These are phyloP conservation scores for Xestia rhomboidea DNA, from an alignment of 2,888 invertebrate species.

Conservation along the genomic window DNA sequence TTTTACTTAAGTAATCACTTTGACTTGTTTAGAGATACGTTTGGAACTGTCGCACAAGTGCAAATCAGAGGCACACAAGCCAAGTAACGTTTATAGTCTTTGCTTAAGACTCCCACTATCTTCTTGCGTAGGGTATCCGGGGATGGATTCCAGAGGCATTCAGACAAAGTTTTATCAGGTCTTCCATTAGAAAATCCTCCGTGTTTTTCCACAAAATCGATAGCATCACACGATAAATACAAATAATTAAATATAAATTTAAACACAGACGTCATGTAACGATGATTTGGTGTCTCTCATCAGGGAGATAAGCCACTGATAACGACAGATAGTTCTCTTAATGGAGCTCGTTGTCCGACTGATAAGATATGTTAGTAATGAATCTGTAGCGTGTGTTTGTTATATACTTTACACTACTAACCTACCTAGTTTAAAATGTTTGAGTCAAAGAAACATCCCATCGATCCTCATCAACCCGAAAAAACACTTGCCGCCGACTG, in stretches of 20 bases:
- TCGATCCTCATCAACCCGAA: background rate
- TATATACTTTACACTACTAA: conserved; percentile 5
- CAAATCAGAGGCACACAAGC: background rate
- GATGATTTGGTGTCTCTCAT: conserved; percentile 80
- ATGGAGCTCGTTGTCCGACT: conserved; percentile 78
- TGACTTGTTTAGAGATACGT: too few species aligned
- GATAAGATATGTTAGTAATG: conserved; percentile 84
- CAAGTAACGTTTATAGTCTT: background rate
- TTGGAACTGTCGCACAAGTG: background rate
- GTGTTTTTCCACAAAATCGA: conserved; percentile 62
- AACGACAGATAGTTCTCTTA: conserved; percentile 79
- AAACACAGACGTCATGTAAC: conserved; percentile 73
- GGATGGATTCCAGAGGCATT: background rate
- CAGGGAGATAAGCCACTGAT: conserved; percentile 80
- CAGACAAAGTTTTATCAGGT: background rate
- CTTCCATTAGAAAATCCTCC: background rate
- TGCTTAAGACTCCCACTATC: background rate
- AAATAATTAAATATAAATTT: conserved; percentile 78
- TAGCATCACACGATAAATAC: conserved; percentile 55
- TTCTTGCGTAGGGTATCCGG: background rate
- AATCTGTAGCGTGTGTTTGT: conserved; percentile 71
- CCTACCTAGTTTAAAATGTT: background rate
- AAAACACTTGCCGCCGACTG: too few species aligned
- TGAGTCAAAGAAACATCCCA: background rate
- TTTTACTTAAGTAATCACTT: too few species aligned